Percentiles rank a stretch among this genome's conserved stretches.
Evolutionary conservation across 2,113 vertebrate genomes (phyloP).

Genomic region (Neomonachus schauinslandi): DNA sequence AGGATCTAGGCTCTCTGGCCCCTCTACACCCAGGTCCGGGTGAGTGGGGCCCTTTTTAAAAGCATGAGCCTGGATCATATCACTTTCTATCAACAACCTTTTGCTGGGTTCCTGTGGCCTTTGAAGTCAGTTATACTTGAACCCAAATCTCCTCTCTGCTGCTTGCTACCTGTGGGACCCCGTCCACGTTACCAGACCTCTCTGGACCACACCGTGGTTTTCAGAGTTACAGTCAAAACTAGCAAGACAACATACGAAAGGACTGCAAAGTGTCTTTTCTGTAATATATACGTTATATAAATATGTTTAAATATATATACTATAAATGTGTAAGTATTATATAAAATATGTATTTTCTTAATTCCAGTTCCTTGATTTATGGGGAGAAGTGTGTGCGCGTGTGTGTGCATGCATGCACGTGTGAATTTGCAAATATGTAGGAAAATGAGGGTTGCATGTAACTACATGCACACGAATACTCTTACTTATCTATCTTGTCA

Average conservation of each 20-base stretch:
- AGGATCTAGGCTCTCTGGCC: not conserved
- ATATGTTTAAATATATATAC: not conserved
- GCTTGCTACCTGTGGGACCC: not conserved
- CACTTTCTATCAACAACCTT: not conserved
- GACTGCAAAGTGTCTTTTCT: not conserved
- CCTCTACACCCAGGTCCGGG: not conserved
- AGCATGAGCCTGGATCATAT: not conserved
- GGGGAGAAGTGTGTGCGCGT: not conserved
- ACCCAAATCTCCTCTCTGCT: not conserved
- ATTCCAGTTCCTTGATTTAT: slow-evolving; percentile 51
- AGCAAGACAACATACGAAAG: not conserved
- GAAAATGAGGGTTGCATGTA: not conserved
- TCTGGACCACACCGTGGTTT: not conserved
- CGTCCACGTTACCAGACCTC: not conserved
- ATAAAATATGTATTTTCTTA: slow-evolving; percentile 27
- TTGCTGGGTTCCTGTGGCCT: not conserved
- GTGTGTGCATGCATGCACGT: not conserved
- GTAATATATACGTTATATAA: not conserved
- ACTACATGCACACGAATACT: not conserved
- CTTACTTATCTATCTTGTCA: not conserved
- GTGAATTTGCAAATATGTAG: not conserved
- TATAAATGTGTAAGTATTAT: not conserved
- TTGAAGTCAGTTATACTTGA: not conserved
- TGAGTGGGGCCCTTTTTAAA: not conserved
- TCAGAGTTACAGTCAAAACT: not conserved